Evolutionary conservation across 2,113 vertebrate genomes (phyloP).

Genomic region (Glaucidium brasilianum): DNA sequence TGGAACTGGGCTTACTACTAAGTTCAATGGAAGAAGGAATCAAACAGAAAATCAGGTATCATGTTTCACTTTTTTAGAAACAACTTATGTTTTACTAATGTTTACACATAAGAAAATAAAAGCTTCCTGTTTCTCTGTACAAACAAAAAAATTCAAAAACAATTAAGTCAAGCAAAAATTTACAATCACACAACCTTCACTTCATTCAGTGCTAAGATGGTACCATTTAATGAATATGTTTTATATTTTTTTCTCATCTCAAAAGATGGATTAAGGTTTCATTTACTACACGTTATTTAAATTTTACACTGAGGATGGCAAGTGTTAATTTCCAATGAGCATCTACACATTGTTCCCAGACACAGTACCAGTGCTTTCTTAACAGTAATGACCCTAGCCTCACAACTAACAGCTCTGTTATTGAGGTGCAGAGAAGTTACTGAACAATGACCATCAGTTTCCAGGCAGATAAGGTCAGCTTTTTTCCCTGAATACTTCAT

Average conservation of each 20-base stretch:
- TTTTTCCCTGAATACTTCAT: background rate
- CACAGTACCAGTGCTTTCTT: background rate
- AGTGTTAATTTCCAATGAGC: background rate
- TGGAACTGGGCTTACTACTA: background rate
- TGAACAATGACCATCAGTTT: background rate
- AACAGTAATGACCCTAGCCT: background rate
- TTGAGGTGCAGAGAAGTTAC: background rate
- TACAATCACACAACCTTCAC: background rate
- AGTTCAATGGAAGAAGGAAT: background rate
- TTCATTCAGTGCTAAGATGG: background rate
- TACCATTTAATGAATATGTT: background rate
- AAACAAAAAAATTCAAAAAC: background rate
- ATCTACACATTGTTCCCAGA: background rate
- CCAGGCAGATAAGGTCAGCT: background rate
- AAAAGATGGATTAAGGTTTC: background rate
- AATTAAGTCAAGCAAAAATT: background rate
- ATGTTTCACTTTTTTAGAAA: background rate
- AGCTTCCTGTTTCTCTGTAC: background rate
- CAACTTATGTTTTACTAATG: background rate
- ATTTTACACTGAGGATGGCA: background rate
- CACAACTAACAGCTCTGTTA: background rate
- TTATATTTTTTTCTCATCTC: background rate
- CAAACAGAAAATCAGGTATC: background rate
- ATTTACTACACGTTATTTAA: background rate
- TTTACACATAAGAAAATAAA: background rate